Percentiles rank a stretch among this genome's conserved stretches.
These are phyloP conservation scores for Sclerurus mexicanus DNA, from an alignment of 2,113 vertebrate genomes.

Conservation along the genomic window DNA sequence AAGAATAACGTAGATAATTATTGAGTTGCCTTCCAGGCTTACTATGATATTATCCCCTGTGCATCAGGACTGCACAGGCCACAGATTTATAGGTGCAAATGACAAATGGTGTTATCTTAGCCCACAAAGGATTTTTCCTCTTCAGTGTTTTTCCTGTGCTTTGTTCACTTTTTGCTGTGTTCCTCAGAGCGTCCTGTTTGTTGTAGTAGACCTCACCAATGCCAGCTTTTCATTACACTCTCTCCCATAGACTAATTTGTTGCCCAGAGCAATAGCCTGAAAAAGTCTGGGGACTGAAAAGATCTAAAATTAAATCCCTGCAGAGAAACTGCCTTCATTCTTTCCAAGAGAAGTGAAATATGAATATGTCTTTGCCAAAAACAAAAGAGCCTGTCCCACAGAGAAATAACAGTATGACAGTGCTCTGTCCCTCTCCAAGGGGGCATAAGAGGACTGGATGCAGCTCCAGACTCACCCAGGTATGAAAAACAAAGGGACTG, in stretches of 20 bases:
- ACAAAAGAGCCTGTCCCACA: background rate
- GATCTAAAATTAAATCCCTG: conserved; percentile 16
- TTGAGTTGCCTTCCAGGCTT: background rate
- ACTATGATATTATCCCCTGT: background rate
- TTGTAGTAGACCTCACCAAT: background rate
- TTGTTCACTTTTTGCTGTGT: background rate
- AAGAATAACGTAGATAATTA: background rate
- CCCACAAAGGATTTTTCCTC: background rate
- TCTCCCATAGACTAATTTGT: background rate
- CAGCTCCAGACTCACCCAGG: background rate
- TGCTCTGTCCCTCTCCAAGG: background rate
- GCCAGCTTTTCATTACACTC: background rate
- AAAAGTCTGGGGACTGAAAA: background rate
- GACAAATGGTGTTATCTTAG: background rate
- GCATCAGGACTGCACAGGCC: background rate
- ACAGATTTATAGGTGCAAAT: background rate
- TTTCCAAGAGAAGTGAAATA: background rate
- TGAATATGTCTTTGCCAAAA: background rate
- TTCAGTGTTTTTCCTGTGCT: background rate
- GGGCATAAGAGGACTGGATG: background rate
- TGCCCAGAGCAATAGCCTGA: conserved; percentile 2
- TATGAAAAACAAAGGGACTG: accelerated
- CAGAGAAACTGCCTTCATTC: background rate
- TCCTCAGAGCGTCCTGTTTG: background rate
- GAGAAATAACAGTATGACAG: background rate